phyloP scores from a whole-genome alignment of 2,113 vertebrate species.

The Nerophis ophidion region DNA sequence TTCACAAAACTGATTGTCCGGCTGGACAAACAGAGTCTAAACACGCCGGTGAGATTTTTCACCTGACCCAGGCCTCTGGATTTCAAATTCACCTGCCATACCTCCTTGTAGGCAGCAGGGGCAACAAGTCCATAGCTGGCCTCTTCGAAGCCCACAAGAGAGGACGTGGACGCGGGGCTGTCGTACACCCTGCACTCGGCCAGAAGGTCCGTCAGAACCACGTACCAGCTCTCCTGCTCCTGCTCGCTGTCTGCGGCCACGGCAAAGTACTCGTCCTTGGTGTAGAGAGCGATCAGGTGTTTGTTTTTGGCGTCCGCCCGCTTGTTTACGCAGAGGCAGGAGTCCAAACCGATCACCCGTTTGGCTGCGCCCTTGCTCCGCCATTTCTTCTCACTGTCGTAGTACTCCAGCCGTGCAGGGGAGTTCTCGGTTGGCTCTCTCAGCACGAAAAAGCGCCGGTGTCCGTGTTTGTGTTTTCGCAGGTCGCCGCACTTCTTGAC shows the following conservation, averaged over 20 bases:
- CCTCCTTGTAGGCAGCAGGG: slow-evolving; percentile 83
- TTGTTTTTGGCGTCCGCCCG: slow-evolving; percentile 96
- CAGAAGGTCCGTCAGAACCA: slow-evolving; percentile 83
- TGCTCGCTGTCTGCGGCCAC: slow-evolving; percentile 92
- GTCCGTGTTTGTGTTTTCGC: slow-evolving; percentile 92
- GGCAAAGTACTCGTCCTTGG: slow-evolving; percentile 95
- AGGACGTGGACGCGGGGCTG: slow-evolving; percentile 70
- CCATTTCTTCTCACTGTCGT: slow-evolving; percentile 98
- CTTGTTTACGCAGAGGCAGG: slow-evolving; percentile 93
- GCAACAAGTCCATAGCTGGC: slow-evolving; percentile 78
- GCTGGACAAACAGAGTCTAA: slow-evolving; percentile 89
- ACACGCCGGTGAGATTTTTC: slow-evolving; percentile 88
- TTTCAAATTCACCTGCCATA: slow-evolving; percentile 96
- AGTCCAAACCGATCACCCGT: slow-evolving; percentile 86
- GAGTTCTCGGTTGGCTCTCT: slow-evolving; percentile 72
- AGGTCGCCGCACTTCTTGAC: slow-evolving; percentile 89
- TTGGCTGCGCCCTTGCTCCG: slow-evolving; percentile 87
- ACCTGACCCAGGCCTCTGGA: slow-evolving; percentile 91
- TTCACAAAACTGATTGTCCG: slow-evolving; percentile 91
- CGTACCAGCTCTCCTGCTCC: slow-evolving; percentile 93
- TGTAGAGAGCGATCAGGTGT: slow-evolving; percentile 97
- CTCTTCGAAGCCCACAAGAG: slow-evolving; percentile 75
- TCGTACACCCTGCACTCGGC: slow-evolving; percentile 79
- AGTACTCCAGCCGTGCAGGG: slow-evolving; percentile 89
- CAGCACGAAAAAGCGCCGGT: slow-evolving; percentile 93